These are phyloP conservation scores for Athalia rosae DNA, from an alignment of 2,888 invertebrate genomes.

Conservation along the genomic window DNA sequence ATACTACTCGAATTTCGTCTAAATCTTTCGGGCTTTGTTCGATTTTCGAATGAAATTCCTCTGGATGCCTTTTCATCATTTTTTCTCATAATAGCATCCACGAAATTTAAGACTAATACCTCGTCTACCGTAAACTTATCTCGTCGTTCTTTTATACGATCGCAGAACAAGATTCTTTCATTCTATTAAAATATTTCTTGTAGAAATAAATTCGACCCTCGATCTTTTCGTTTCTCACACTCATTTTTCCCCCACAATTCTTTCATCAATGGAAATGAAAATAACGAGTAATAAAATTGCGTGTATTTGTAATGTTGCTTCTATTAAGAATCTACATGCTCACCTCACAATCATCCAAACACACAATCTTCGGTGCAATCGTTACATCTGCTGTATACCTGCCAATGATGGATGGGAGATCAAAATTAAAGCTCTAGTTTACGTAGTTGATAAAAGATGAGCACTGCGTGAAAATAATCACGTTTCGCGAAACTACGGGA, in stretches of 20 bases:
- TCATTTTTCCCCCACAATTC: too few relatives aligned
- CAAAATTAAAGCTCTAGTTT: too few relatives aligned
- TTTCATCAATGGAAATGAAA: not conserved
- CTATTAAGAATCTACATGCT: too few relatives aligned
- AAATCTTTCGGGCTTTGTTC: conserved; percentile 17
- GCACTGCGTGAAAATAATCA: too few relatives aligned
- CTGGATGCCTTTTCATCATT: not conserved
- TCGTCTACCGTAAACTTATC: conserved; percentile 11
- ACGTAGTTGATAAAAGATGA: too few relatives aligned
- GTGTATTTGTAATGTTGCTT: too few relatives aligned
- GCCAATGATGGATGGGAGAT: too few relatives aligned
- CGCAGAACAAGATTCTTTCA: not conserved
- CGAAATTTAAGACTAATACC: conserved; percentile 25
- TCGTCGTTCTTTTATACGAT: not conserved
- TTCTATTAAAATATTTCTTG: not conserved
- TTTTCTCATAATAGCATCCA: not conserved
- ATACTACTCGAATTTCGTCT: conserved; percentile 4
- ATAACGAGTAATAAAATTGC: not conserved
- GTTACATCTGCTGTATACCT: too few relatives aligned
- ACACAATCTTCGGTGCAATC: too few relatives aligned
- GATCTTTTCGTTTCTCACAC: not conserved
- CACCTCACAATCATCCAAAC: too few relatives aligned
- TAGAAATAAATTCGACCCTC: not conserved
- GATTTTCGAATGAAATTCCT: conserved; percentile 29
- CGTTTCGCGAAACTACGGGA: too few relatives aligned